Percentiles rank a stretch among this genome's conserved stretches.
These are phyloP conservation scores for Ptychadena robeensis DNA, from an alignment of 2,797 vertebrate genomes.

Conservation along the genomic window DNA sequence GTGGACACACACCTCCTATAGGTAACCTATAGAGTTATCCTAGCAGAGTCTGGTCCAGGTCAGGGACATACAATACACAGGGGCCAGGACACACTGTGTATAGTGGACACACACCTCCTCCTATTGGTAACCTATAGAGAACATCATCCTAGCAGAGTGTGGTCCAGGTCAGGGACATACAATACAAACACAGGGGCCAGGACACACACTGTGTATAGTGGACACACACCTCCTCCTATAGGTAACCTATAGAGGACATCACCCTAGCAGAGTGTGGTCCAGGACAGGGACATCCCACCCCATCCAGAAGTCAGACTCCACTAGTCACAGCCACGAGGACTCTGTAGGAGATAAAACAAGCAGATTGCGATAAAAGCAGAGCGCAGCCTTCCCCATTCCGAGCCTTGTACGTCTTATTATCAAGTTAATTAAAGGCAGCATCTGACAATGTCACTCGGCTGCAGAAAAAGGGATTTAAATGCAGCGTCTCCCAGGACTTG, in stretches of 20 bases:
- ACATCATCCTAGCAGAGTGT: no score
- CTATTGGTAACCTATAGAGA: no score
- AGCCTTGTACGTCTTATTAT: slow-evolving; percentile 97
- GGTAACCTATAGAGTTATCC: no score
- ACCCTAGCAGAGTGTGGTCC: neutral
- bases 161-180: no score
- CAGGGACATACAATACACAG: no score
- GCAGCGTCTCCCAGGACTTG: slow-evolving; percentile 93
- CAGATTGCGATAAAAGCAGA: slow-evolving; percentile 76
- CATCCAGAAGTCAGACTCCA: slow-evolving; percentile 63
- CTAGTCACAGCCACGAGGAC: slow-evolving; percentile 69
- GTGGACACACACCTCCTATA: no score
- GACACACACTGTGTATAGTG: no score
- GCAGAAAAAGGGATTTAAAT: slow-evolving; percentile 98
- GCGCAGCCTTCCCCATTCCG: slow-evolving; percentile 84
- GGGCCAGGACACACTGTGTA: no score
- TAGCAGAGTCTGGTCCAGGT: no score
- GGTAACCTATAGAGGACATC: slow-evolving; percentile 32
- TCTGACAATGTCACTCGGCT: slow-evolving; percentile 98
- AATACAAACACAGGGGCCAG: no score
- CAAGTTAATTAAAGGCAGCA: slow-evolving; percentile 99
- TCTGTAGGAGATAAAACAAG: slow-evolving; percentile 72
- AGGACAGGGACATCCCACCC: slow-evolving; percentile 36
- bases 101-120: no score
- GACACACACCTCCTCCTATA: neutral